A percentile compares a stretch with the other conserved stretches of the same genome.
phyloP scores from a whole-genome alignment of 2,113 vertebrate species.

The Megaceryle torquata region DNA sequence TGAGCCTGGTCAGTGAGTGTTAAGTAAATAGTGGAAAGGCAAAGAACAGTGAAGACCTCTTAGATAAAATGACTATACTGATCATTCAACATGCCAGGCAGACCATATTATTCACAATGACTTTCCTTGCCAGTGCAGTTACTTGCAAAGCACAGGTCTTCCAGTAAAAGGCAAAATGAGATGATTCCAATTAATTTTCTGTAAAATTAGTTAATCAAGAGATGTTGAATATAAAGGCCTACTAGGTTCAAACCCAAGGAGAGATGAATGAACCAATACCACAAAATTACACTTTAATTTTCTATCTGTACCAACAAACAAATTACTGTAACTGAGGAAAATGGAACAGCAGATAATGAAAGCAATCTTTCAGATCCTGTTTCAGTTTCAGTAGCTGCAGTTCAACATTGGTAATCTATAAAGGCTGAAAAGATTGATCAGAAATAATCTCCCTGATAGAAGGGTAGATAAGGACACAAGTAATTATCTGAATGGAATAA shows the following conservation, averaged over 20 bases:
- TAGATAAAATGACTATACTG: neutral
- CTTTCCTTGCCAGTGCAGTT: neutral
- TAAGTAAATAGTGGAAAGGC: neutral
- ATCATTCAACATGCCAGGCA: neutral
- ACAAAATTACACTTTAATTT: constrained; percentile 29
- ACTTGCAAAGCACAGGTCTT: neutral
- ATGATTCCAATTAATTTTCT: neutral
- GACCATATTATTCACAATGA: neutral
- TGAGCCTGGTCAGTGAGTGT: neutral
- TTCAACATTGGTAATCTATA: neutral
- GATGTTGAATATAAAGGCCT: neutral
- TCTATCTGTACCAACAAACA: neutral
- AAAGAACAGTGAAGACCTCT: neutral
- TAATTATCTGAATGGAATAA: constrained; percentile 15
- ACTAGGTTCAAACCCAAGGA: neutral
- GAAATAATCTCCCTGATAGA: neutral
- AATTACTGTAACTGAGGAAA: constrained; percentile 8
- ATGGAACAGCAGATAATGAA: constrained; percentile 34
- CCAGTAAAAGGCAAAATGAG: neutral
- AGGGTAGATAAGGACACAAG: neutral
- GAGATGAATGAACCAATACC: neutral
- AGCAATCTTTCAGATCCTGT: constrained; percentile 12
- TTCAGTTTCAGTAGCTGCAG: neutral
- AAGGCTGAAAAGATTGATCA: constrained; percentile 14
- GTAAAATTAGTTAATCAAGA: neutral